Base-by-base conservation (phyloP, 2,888 invertebrate species). In the Cephus rjabovi region DNA sequence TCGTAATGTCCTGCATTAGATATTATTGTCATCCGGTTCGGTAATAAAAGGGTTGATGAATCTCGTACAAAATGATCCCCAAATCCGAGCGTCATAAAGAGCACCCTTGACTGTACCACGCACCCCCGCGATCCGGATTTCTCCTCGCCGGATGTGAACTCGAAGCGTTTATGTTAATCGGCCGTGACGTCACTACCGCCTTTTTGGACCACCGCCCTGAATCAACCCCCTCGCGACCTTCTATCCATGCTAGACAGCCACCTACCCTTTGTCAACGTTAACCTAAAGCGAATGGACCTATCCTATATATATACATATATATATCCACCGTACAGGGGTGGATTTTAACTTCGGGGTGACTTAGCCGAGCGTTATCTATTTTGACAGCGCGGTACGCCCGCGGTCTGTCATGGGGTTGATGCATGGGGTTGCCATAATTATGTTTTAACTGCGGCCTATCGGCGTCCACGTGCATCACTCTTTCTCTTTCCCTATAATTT, bases 351-450 rank as follows among this genome's bases (percentile, higher is more conserved):
- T 88, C 83, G 87, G 87, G 87, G 89, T 88, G 89, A 90, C 89
- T 90, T 90, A 90, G 85, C 86, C 84, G 87, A 87, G 85, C 91
- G 90, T 90, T 91, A 91, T 91, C 91, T 90, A 91, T 91, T 91
- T 91, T 90, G 90, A 91, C 91, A 91, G 90, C 87, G 88, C 87
- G 90, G 88, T 88, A 86, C 89, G 89, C 85, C 87, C 87, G 90
- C 86, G 91, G 90, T 90, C 88, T 89, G 90, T 89, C 86, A 84
- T 83, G 85, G 68, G 68, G 85, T 80, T 76, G 80, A 76, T 71
- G 81, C 78, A 81, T 81, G 80, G 80, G 75, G 84, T 77, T 70
- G 79, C 83, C 84, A 84, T 91, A 90, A 91, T 90, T 90, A 87
- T 87, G 82, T 88, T 89, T 90, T 88, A 89, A 90, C 86, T 87